Evolutionary conservation across 2,113 vertebrate genomes (phyloP), one percentile per base, ranked within the genome.

Genomic region (Eidolon helvum): DNA sequence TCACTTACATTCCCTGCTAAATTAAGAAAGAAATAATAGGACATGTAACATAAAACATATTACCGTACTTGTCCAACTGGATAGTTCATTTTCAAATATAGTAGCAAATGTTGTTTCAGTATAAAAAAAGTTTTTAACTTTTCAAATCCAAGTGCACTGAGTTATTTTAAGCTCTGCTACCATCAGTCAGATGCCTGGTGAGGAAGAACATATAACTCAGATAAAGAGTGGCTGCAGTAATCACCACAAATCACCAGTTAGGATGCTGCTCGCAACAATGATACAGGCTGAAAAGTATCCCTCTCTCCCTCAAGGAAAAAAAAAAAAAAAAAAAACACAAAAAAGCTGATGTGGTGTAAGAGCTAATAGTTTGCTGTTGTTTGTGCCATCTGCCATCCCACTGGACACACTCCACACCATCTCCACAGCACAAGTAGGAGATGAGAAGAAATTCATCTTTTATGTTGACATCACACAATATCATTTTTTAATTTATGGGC

Each of bases 91-190:
- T 92, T 88, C 53, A 89, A 88, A 87, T 68, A 69, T 1, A 83
- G 68, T 16, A 89, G 61, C 19, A 48, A 93, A 85, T 26, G 0
- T 61, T 83, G 28, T 43, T 83, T 95, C 82, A 18, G 40, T 82
- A 33, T 28, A 68, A 63, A 71, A 85, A 78, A 86, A 24, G 43
- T 91, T 92, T 91, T 84, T 87, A 86, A 86, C 63, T 97, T 93
- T 94, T 91, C 48, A 93, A 86, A 79, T 68, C 68, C 63, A 96
- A 69, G 74, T n/a, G 74, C 66, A 38, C 71, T n/a, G 61, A 91
- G 83, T 86, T 97, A 95, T 96, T 95, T 96, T 83, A 95, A 89
- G 55, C 43, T 71, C 61, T 40, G 21, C 68, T 40, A 7, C 72
- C 88, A 71, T 85, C 86, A 72, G 68, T 88, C 96, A 93, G 33